Conservation (phyloP, 30 jellyfish, hydroid and myxozoan species). For the Aurelia aurita complex sp. Pacific region DNA sequence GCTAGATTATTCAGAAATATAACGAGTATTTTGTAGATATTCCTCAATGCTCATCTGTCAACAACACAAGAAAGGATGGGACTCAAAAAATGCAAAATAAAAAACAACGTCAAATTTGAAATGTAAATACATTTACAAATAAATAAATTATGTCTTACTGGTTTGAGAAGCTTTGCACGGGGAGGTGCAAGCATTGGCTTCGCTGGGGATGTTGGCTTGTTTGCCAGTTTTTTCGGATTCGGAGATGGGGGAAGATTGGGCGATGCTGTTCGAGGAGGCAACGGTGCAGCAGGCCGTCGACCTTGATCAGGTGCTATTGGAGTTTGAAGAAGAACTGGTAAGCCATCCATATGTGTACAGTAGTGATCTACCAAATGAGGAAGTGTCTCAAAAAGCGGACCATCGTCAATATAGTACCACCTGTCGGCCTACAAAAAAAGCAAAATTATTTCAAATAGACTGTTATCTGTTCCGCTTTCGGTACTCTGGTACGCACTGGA, state of each 20-base stretch:
- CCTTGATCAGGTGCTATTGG: constrained; percentile 65
- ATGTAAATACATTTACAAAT: too few species aligned
- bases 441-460: not conserved
- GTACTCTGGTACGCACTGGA: too few species aligned
- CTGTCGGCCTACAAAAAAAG: constrained; percentile 83
- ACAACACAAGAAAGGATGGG: too few species aligned
- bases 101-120: too few species aligned
- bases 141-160: not conserved
- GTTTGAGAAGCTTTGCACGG: constrained; percentile 12
- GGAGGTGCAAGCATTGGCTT: constrained; percentile 47
- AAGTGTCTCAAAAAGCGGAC: constrained; percentile 94
- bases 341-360: constrained; percentile 87
- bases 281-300: constrained; percentile 65
- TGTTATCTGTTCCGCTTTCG: too few species aligned
- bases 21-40: too few species aligned
- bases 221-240: constrained; percentile 4
- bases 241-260: constrained; percentile 25
- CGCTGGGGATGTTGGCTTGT: constrained; percentile 18
- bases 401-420: constrained; percentile 96
- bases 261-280: constrained; percentile 50
- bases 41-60: too few species aligned
- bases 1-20: too few species aligned
- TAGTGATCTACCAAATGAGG: constrained; percentile 94
- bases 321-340: constrained; percentile 66
- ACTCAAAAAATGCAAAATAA: too few species aligned